Conservation (phyloP, 2,797 vertebrate species). For the Cuculus canorus region DNA sequence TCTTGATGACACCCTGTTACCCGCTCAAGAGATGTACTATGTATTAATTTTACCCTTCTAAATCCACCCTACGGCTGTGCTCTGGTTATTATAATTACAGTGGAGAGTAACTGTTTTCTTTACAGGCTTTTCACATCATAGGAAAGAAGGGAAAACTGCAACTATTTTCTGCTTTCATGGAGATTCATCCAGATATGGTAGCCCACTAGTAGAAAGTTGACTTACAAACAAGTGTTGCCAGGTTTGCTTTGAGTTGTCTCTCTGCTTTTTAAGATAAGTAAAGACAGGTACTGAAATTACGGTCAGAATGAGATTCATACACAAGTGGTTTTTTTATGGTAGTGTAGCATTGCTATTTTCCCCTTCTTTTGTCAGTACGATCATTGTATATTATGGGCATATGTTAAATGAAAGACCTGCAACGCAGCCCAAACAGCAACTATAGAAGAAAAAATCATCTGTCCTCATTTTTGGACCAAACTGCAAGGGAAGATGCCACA, state of each 20-base stretch:
- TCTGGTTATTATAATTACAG: not conserved
- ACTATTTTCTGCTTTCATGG: not conserved
- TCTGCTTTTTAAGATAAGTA: not conserved
- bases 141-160: not conserved
- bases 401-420: not conserved
- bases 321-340: not conserved
- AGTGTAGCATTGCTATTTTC: not conserved
- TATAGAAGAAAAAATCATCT: not conserved
- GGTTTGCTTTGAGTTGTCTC: not conserved
- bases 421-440: not conserved
- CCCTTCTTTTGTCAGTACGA: not conserved
- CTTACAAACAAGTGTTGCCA: not conserved
- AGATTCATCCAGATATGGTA: rapidly evolving
- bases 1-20: not conserved
- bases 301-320: not conserved
- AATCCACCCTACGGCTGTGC: not conserved
- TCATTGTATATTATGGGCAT: rapidly evolving
- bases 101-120: rapidly evolving
- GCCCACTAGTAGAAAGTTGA: not conserved
- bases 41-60: not conserved
- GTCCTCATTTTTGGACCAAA: not conserved
- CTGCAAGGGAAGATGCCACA: not conserved
- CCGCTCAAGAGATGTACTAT: not conserved
- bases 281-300: not conserved
- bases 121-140: rapidly evolving